Base-by-base conservation (phyloP, 2,888 invertebrate species). In the Acanthosepion pharaonis region DNA sequence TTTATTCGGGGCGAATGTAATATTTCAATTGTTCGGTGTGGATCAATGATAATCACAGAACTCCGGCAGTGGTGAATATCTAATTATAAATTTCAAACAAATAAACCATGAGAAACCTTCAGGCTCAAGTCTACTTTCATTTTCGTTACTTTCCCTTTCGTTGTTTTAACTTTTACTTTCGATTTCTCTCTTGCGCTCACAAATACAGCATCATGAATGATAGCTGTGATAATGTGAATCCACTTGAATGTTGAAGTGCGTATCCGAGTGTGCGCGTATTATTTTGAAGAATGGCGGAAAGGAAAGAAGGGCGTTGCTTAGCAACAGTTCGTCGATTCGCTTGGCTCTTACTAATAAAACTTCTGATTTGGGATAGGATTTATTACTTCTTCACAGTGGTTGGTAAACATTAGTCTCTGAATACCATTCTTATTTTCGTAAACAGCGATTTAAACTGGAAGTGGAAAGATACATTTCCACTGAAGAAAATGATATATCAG, bases 81-180 rank as follows among this genome's bases (percentile, higher is more conserved):
- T 78, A 78, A 78, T 78, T 78, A 78, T 33, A n/a, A 78, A 78
- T n/a, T 78, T 15, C 78, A n/a, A 78, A 78, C n/a, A n/a, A 78
- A 78, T n/a, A 78, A 78, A 78, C n/a, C n/a, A n/a, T 78, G 78
- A n/a, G 78, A 78, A 78, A 78, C 78, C 78, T n/a, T 78, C n/a
- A 8, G 78, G 78, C 78, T 78, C 78, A n/a, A 15, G 33, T 15
- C 78, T 78, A 78, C 78, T 78, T 78, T 59, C 59, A 20, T 59
- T 59, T 59, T 59, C 59, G 23, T 18, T n/a, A 78, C 78, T 78
- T 78, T 33, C 78, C 11, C 11, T 78, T n/a, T 78, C 4, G 15
- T 78, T 78, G 78, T 9, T 78, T 78, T 78, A 33, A 33, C 4
- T 33, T n/a, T n/a, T 5, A 78, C 20, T 78, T 78, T n/a, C n/a